phyloP scores from a whole-genome alignment of 2,888 invertebrate genomes.

The Machimus atricapillus region DNA sequence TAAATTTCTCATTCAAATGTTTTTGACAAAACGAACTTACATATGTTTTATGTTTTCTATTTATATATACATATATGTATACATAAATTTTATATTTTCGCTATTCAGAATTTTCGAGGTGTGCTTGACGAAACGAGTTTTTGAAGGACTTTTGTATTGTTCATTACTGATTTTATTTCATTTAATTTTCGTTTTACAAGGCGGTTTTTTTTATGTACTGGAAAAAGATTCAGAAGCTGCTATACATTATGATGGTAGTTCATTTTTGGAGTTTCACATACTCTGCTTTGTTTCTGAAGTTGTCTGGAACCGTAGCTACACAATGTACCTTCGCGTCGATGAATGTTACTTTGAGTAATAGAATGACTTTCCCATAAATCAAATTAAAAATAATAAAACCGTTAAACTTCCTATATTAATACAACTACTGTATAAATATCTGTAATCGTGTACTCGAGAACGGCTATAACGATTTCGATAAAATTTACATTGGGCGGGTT shows the following conservation, averaged over 20 bases:
- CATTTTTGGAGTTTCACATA: not conserved
- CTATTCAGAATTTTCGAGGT: not conserved
- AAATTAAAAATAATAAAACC: no score
- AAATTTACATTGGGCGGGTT: no score
- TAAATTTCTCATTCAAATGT: not conserved
- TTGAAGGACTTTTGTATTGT: not conserved
- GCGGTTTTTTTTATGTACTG: not conserved
- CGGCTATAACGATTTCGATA: no score
- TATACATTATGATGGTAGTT: not conserved
- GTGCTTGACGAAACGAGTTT: not conserved
- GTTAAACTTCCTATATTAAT: no score
- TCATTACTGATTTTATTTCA: not conserved
- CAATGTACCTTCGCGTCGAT: not conserved
- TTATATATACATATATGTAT: no score
- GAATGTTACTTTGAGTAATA: not conserved
- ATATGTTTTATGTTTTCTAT: not conserved
- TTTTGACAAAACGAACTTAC: not conserved
- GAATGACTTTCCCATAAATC: no score
- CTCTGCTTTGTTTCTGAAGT: not conserved
- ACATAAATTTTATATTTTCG: not conserved
- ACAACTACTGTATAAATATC: no score
- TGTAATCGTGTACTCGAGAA: no score
- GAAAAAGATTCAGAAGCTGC: not conserved
- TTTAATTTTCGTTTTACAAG: not conserved
- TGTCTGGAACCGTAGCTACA: not conserved